A percentile compares a stretch with the other conserved stretches of the same genome.
Evolutionary conservation across 2,797 vertebrate genomes (phyloP).

Genomic region (Psittacula derbiana): DNA sequence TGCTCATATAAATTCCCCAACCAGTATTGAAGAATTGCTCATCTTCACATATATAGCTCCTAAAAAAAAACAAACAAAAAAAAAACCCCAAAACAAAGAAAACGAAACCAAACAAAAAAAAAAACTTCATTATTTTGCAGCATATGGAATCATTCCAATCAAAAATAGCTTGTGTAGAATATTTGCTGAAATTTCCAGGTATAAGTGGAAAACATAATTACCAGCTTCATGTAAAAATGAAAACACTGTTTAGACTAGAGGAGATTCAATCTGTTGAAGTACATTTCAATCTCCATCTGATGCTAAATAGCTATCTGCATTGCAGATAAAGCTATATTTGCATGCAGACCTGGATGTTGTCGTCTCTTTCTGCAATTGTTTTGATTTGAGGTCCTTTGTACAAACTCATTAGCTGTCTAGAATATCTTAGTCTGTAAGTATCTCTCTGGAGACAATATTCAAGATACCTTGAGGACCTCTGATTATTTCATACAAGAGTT

Average conservation of each 20-base stretch:
- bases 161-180: background rate
- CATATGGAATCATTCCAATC: background rate
- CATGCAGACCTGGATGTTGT: background rate
- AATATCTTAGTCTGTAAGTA: background rate
- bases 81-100: background rate
- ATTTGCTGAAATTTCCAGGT: constrained; percentile 17
- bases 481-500: background rate
- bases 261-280: background rate
- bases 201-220: background rate
- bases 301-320: constrained; percentile 27
- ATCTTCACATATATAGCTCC: background rate
- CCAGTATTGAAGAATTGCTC: background rate
- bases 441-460: background rate
- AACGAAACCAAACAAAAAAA: background rate
- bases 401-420: background rate
- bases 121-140: background rate
- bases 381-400: background rate
- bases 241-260: background rate
- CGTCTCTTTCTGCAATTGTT: background rate
- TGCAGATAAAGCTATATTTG: constrained; percentile 15
- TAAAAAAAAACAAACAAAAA: background rate
- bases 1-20: fast-evolving
- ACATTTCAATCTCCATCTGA: background rate
- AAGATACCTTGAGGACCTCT: background rate
- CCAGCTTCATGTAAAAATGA: background rate